A percentile compares a stretch with the other conserved stretches of the same genome.
phyloP scores from a whole-genome alignment of 2,113 vertebrate species.

The Anser cygnoides region DNA sequence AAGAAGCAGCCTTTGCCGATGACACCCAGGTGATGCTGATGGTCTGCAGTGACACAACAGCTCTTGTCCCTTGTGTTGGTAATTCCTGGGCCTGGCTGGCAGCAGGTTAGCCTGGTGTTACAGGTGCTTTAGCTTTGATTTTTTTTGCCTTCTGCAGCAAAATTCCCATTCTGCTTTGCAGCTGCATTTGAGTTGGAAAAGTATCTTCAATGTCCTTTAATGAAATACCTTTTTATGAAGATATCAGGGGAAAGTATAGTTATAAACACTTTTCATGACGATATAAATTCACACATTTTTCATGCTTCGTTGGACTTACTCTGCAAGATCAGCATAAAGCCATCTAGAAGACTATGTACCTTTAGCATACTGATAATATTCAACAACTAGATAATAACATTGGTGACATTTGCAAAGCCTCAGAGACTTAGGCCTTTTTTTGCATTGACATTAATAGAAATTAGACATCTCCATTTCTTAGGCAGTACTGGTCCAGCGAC shows the following conservation, averaged over 20 bases:
- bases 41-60: background rate
- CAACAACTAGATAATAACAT: slow-evolving; percentile 3
- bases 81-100: background rate
- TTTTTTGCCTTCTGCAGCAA: background rate
- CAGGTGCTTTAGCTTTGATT: background rate
- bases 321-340: slow-evolving; percentile 38
- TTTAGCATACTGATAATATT: slow-evolving; percentile 1
- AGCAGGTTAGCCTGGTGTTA: background rate
- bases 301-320: background rate
- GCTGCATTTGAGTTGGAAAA: background rate
- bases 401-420: slow-evolving; percentile 34
- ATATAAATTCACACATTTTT: slow-evolving; percentile 30
- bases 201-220: background rate
- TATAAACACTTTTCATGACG: background rate
- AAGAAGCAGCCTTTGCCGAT: too few relatives aligned
- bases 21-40: background rate
- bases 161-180: background rate
- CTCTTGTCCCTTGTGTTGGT: fast-evolving
- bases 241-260: background rate
- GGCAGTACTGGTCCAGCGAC: background rate
- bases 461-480: slow-evolving; percentile 24
- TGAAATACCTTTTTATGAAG: slow-evolving; percentile 29
- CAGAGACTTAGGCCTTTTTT: background rate
- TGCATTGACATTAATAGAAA: slow-evolving; percentile 3
- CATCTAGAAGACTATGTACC: slow-evolving; percentile 11